phyloP scores from a whole-genome alignment of 2,888 invertebrate genomes.

The Tinea trinotella region DNA sequence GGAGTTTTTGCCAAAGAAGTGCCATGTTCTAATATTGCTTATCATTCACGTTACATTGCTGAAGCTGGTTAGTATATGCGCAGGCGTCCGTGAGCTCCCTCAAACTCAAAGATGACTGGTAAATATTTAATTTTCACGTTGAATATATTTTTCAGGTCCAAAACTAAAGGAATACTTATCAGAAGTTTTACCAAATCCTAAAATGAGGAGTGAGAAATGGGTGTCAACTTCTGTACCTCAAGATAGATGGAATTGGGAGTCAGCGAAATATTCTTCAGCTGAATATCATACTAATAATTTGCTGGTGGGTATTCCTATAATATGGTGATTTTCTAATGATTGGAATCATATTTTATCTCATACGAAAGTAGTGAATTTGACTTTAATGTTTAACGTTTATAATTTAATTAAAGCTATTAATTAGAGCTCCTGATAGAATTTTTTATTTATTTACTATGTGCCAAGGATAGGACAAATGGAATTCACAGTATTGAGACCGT shows the following conservation, averaged over 20 bases:
- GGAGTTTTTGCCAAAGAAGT: conserved; percentile 32
- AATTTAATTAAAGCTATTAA: no score
- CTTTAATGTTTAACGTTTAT: no score
- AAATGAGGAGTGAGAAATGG: conserved; percentile 21
- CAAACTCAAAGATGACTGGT: no score
- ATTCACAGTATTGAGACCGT: no score
- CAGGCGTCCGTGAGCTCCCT: no score
- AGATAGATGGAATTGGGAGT: conserved; percentile 76
- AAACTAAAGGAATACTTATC: conserved; percentile 12
- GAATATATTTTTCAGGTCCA: conserved; percentile 16
- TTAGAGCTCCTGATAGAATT: no score
- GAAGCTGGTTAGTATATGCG: no score
- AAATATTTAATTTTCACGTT: no score
- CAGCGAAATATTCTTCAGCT: conserved; percentile 76
- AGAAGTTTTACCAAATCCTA: conserved; percentile 19
- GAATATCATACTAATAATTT: conserved; percentile 86
- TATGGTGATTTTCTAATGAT: neutral
- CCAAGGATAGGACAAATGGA: no score
- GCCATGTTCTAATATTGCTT: conserved; percentile 82
- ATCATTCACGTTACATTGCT: conserved; percentile 83
- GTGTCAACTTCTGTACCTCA: conserved; percentile 40
- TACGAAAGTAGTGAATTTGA: no score
- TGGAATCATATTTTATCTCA: no score
- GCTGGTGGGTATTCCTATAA: conserved; percentile 43
- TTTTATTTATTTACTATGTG: no score